These are phyloP conservation scores for Caenorhabditis afra DNA, from an alignment of 2,888 invertebrate species.

Conservation along the genomic window DNA sequence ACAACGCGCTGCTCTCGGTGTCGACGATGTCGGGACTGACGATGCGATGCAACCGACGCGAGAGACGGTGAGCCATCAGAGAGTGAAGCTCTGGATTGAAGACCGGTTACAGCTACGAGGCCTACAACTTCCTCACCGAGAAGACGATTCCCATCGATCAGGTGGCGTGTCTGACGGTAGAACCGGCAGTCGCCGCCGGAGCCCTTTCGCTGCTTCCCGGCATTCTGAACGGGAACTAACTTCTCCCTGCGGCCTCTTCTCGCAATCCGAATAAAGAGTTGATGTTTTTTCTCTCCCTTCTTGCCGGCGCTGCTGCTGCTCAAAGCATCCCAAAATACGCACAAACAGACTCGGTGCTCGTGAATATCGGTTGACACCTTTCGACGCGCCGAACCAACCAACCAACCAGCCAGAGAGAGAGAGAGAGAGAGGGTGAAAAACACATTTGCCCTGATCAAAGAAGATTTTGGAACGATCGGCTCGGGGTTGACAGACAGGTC, in stretches of 20 bases:
- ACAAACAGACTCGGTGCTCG: background rate
- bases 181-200: background rate
- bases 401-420: background rate
- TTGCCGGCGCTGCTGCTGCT: background rate
- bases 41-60: conserved; percentile 21
- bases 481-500: conserved; percentile 31
- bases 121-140: conserved; percentile 29
- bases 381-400: background rate
- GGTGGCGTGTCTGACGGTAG: conserved; percentile 19
- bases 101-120: conserved; percentile 31
- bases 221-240: too few species aligned
- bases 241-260: background rate
- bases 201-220: background rate
- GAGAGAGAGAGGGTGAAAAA: background rate
- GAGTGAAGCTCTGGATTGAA: too few species aligned
- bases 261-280: background rate
- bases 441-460: conserved; percentile 15
- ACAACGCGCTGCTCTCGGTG: conserved; percentile 30
- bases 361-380: conserved; percentile 19
- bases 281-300: conserved; percentile 2
- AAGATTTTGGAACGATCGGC: background rate
- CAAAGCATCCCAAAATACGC: conserved; percentile 19
- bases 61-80: conserved; percentile 32
- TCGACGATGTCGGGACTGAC: conserved; percentile 37
- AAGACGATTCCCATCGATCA: conserved; percentile 24